These are phyloP conservation scores for Craterocephalus amniculus DNA, from an alignment of 2,797 vertebrate species.

Conservation along the genomic window DNA sequence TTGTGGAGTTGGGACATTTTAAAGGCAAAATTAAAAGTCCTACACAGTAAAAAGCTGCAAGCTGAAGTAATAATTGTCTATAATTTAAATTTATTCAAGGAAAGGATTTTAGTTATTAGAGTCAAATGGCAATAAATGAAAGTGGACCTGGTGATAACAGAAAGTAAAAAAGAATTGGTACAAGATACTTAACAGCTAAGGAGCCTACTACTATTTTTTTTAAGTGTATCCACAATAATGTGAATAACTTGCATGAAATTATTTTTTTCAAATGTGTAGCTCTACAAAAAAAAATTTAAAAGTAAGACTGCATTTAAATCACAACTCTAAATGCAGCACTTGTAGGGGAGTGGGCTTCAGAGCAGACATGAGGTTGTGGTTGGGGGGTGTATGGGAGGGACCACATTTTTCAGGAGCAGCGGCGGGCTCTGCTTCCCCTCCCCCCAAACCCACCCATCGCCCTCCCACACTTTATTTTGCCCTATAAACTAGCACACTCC, in stretches of 20 bases:
- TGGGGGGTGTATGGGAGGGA: constrained; percentile 73
- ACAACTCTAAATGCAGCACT: not conserved
- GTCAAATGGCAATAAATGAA: not conserved
- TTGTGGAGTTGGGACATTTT: not conserved
- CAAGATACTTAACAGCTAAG: too few species aligned
- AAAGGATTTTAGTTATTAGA: not conserved
- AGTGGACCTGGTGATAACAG: not conserved
- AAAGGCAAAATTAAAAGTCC: not conserved
- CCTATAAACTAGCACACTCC: constrained; percentile 81
- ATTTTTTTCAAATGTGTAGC: not conserved
- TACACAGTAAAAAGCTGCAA: not conserved
- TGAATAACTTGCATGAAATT: not conserved
- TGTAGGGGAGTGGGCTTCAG: constrained; percentile 3
- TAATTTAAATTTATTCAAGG: not conserved
- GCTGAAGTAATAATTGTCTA: not conserved
- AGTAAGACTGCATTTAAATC: not conserved
- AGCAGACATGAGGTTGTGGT: constrained; percentile 7
- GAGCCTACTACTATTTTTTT: too few species aligned
- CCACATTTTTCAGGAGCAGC: constrained; percentile 64
- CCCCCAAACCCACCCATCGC: constrained; percentile 81
- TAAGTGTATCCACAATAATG: not conserved
- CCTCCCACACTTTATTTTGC: constrained; percentile 79
- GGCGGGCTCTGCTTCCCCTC: constrained; percentile 78
- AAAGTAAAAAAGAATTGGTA: not conserved
- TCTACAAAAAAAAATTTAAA: not conserved